These are phyloP conservation scores for Polypterus bichir DNA, from an alignment of 2,113 vertebrate species.

Conservation along the genomic window DNA sequence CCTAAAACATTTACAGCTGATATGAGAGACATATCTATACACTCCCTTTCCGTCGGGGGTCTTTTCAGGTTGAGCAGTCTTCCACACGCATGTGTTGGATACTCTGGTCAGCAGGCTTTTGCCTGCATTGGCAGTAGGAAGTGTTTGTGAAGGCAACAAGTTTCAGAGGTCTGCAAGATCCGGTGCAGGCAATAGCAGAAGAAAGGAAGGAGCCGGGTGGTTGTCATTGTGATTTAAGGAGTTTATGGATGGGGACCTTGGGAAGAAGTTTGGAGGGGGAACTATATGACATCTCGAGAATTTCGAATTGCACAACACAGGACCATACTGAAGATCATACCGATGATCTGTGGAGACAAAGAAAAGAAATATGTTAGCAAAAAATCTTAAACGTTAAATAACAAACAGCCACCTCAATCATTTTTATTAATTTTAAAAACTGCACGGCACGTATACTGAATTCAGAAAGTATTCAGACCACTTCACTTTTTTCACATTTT, in stretches of 20 bases:
- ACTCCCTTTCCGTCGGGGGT: no score
- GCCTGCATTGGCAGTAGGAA: neutral
- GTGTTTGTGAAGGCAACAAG: constrained; percentile 1
- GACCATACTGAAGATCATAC: constrained; percentile 97
- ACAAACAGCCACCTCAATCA: neutral
- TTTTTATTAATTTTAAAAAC: no score
- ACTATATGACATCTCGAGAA: constrained; percentile 79
- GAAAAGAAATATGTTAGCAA: neutral
- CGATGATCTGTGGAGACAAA: constrained; percentile 65
- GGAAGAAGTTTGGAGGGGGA: constrained; percentile 9
- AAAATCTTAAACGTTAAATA: neutral
- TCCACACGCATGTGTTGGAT: no score
- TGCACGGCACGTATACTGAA: no score
- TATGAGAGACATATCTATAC: no score
- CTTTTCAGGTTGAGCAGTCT: no score
- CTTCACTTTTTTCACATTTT: no score
- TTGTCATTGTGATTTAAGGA: neutral
- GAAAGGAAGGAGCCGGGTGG: neutral
- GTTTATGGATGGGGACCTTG: constrained; percentile 3
- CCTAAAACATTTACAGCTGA: no score
- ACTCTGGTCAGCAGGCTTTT: no score
- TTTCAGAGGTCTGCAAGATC: constrained; percentile 18
- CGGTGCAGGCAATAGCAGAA: constrained; percentile 1
- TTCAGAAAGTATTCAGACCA: no score
- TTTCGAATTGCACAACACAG: constrained; percentile 90